Conservation (phyloP, 2,113 vertebrate species). For the Calidris pugnax region DNA sequence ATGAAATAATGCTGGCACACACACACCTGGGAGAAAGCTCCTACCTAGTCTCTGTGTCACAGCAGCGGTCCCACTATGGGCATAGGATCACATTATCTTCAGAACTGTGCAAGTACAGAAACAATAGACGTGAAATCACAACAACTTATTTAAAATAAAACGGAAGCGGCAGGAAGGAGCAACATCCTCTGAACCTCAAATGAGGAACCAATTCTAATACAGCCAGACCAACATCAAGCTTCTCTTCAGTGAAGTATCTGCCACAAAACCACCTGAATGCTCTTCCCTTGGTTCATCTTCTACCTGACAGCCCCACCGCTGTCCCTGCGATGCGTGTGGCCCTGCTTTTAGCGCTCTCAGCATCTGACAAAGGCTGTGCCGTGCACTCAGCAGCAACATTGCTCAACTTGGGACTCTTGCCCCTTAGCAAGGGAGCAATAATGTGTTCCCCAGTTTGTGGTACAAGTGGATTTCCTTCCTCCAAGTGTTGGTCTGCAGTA, state of each 20-base stretch:
- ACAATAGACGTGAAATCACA: not conserved
- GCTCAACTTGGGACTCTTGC: not conserved
- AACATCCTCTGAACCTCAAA: not conserved
- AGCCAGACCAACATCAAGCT: not conserved
- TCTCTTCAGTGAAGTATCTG: not conserved
- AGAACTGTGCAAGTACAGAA: not conserved
- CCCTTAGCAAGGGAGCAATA: not conserved
- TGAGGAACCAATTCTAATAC: not conserved
- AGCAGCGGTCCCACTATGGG: not conserved
- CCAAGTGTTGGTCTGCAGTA: not conserved
- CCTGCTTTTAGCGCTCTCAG: not conserved
- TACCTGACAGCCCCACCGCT: not conserved
- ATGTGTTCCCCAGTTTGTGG: not conserved
- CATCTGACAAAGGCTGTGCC: rapidly evolving
- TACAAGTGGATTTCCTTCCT: not conserved
- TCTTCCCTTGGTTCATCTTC: not conserved
- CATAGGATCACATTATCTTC: not conserved
- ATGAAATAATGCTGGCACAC: not conserved
- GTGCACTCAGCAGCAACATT: not conserved
- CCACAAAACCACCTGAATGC: not conserved
- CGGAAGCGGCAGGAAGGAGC: not conserved
- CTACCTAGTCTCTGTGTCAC: not conserved
- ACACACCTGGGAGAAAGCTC: not conserved
- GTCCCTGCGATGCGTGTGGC: not conserved
- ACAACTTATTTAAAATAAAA: not conserved